Base-by-base conservation (phyloP, 2,888 invertebrate genomes). In the Pyrrhosoma nymphula region DNA sequence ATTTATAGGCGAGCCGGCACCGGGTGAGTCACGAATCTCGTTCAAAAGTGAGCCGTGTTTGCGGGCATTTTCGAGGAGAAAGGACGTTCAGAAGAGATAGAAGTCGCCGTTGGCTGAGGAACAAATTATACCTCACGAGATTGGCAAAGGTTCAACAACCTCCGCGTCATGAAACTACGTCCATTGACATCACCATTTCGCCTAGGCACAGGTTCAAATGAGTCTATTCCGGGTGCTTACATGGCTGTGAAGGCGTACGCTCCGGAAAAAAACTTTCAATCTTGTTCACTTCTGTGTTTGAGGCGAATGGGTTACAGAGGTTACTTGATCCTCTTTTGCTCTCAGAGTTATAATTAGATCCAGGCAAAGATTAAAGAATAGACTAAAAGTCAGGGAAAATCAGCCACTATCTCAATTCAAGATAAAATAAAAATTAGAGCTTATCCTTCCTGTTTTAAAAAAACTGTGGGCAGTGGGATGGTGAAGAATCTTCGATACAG, bases 61-160 rank as follows among this genome's bases (percentile, higher is more conserved):
- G 35, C 16, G 82, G 26, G 35, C 12, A 82, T 35, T 82, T 35
- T 82, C 16, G 16, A 35, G 82, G 82, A 35, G 82, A 82, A 82
- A 82, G 82, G 82, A 26, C 12, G 69, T 26, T 10, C n/a, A n/a
- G 60, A 60, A 60, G 26, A 82, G 82, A 82, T 82, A 35, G 82
- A 82, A 35, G 82, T 82, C 82, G 26, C 26, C 26, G 82, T 35
- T 35, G 82, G 82, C 82, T 18, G 82, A 12, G 30, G 16, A 82
- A 35, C 82, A 82, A 82, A 82, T 82, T 82, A 82, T 82, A 82
- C 30, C 82, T 82, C 82, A 16, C 69, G 82, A 35, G 35, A 82
- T 82, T 82, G 82, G 82, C 82, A 16, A 26, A 35, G 82, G 82
- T 82, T 82, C 82, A 82, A 82, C 82, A 82, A 82, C 30, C 82